A percentile compares a stretch with the other conserved stretches of the same genome.
Evolutionary conservation across 2,888 invertebrate genomes (phyloP).

Genomic region (Caenorhabditis virilis): DNA sequence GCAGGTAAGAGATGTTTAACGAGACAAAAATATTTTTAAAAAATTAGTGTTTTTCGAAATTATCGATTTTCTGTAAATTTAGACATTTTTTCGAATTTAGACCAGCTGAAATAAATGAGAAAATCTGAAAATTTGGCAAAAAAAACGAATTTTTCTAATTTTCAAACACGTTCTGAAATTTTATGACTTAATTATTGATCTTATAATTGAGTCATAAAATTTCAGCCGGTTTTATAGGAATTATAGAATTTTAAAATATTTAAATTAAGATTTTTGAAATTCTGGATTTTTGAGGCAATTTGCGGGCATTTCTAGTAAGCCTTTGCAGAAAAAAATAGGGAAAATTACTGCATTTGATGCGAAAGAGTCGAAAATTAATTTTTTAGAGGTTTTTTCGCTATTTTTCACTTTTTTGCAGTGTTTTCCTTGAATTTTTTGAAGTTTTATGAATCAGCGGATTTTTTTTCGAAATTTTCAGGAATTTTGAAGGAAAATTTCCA

Average conservation of each 20-base stretch:
- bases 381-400: background rate
- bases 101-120: background rate
- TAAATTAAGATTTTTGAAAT: no score
- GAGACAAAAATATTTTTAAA: background rate
- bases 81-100: no score
- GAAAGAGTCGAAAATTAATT: background rate
- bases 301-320: no score
- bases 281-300: no score
- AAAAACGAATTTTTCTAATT: background rate
- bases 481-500: background rate
- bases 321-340: no score
- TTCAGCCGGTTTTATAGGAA: background rate
- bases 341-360: no score
- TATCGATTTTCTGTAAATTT: background rate
- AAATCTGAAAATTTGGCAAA: background rate
- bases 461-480: background rate
- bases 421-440: background rate
- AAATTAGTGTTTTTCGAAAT: background rate
- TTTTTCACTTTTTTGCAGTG: background rate
- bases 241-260: background rate
- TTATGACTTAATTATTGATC: background rate
- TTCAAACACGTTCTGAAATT: background rate
- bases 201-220: background rate
- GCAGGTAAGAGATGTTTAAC: background rate
- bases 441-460: background rate